Percentiles rank a stretch among this genome's conserved stretches.
Evolutionary conservation across 2,797 vertebrate species (phyloP).

Genomic region (Myripristis murdjan): DNA sequence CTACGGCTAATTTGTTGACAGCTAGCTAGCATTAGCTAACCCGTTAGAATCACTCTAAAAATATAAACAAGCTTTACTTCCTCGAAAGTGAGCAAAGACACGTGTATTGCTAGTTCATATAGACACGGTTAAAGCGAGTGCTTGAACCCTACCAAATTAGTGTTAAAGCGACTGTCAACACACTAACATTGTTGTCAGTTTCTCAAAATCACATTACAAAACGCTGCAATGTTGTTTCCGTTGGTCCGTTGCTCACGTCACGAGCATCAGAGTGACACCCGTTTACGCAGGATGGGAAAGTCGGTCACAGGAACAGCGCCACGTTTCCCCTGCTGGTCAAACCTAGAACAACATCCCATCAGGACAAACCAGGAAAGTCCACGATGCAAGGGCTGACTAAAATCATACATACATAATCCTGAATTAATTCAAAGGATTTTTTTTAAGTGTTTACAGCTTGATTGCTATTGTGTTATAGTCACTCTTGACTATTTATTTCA

Average conservation of each 20-base stretch:
- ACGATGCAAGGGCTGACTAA: too few species aligned
- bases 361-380: too few species aligned
- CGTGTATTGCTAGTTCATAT: background rate
- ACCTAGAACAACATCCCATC: background rate
- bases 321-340: background rate
- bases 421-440: too few species aligned
- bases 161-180: background rate
- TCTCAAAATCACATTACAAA: background rate
- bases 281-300: background rate
- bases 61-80: constrained; percentile 39
- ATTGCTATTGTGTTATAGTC: too few species aligned
- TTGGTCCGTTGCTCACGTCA: background rate
- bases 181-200: constrained; percentile 3
- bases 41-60: background rate
- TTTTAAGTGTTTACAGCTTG: too few species aligned
- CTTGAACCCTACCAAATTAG: background rate
- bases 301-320: constrained; percentile 12
- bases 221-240: constrained; percentile 8
- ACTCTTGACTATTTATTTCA: too few species aligned
- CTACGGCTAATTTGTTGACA: constrained; percentile 25
- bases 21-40: constrained; percentile 38
- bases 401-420: too few species aligned
- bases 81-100: constrained; percentile 20
- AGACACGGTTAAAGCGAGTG: background rate
- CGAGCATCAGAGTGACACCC: background rate